Evolutionary conservation across 2,797 vertebrate genomes (phyloP).

Genomic region (Liasis olivaceus): DNA sequence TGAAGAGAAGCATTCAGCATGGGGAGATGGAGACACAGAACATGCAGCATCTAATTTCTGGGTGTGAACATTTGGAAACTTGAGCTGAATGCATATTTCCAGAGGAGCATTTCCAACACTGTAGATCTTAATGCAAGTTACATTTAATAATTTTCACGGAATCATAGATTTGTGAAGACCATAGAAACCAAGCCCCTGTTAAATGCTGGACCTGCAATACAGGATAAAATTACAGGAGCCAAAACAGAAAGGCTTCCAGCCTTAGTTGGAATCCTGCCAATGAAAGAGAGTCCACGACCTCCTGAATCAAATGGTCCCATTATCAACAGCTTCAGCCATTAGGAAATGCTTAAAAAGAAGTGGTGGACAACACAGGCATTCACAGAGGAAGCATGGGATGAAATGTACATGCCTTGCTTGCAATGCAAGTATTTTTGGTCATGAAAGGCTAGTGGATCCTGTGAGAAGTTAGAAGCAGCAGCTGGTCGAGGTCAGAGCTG

Average conservation of each 20-base stretch:
- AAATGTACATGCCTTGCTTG: neutral
- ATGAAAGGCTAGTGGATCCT: neutral
- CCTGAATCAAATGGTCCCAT: neutral
- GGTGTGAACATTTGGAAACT: neutral
- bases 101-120: neutral
- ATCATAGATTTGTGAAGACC: neutral
- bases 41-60: neutral
- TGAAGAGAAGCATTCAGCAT: neutral
- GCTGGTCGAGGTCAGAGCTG: neutral
- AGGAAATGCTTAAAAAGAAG: neutral
- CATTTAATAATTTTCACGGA: neutral
- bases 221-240: neutral
- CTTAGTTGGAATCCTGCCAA: neutral
- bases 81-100: too few relatives aligned
- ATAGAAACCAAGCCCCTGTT: neutral
- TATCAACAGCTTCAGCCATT: neutral
- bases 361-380: neutral
- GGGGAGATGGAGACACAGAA: neutral
- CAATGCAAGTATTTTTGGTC: neutral
- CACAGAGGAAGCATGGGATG: neutral
- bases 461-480: neutral
- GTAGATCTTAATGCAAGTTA: neutral
- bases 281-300: neutral
- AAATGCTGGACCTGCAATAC: neutral
- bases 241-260: neutral